Evolutionary conservation across 2,888 invertebrate species (phyloP).

Genomic region (Ectemnius continuus): DNA sequence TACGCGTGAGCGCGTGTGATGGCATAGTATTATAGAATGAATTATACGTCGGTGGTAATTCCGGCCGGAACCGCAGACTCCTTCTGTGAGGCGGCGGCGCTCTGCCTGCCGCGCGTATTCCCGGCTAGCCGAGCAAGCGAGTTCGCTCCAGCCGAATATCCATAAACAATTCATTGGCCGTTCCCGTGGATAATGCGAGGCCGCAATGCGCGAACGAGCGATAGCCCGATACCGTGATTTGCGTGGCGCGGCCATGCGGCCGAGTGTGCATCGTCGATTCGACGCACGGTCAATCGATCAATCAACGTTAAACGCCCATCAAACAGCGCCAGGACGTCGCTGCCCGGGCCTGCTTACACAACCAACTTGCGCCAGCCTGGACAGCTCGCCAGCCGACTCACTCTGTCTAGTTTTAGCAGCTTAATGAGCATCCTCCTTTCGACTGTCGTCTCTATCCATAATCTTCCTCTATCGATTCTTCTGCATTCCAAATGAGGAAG

Average conservation of each 20-base stretch:
- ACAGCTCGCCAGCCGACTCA: too few species aligned
- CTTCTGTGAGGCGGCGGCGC: too few species aligned
- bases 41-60: conserved; percentile 40
- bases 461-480: too few species aligned
- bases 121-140: conserved; percentile 29
- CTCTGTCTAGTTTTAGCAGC: not conserved
- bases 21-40: conserved; percentile 41
- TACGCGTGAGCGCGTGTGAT: conserved; percentile 44
- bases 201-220: conserved; percentile 28
- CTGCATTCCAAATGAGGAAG: too few species aligned
- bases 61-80: too few species aligned
- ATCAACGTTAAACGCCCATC: conserved; percentile 63
- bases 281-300: conserved; percentile 59
- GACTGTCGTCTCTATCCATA: too few species aligned
- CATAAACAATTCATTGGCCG: conserved; percentile 62
- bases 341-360: conserved; percentile 26
- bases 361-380: conserved; percentile 8
- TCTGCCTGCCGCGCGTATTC: conserved; percentile 39
- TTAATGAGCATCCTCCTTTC: conserved; percentile 17
- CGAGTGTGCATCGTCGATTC: conserved; percentile 50
- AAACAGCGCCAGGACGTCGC: conserved; percentile 35
- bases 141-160: conserved; percentile 15
- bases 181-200: conserved; percentile 50
- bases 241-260: conserved; percentile 15
- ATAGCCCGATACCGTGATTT: conserved; percentile 27